These are phyloP conservation scores for Cygnus olor DNA, from an alignment of 2,797 vertebrate species.

Conservation along the genomic window DNA sequence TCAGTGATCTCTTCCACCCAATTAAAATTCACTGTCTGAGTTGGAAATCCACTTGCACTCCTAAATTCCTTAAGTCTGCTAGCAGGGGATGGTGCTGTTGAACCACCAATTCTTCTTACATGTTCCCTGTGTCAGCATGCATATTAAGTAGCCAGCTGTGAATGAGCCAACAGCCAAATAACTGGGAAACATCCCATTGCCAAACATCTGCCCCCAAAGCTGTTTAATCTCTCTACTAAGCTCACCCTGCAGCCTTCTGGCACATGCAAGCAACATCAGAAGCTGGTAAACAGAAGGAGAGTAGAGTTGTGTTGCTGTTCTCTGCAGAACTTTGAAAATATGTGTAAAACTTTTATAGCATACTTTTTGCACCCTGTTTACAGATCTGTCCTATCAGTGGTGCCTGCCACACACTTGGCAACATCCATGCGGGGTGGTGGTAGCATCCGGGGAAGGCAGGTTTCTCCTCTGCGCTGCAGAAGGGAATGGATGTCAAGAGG, in stretches of 20 bases:
- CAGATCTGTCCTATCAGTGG: neutral
- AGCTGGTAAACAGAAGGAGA: neutral
- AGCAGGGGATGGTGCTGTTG: neutral
- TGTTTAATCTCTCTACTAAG: neutral
- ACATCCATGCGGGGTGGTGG: neutral
- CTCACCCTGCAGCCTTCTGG: neutral
- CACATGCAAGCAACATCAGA: neutral
- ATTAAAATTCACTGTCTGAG: rapidly evolving
- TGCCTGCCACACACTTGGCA: neutral
- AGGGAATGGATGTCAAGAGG: neutral
- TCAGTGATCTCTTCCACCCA: neutral
- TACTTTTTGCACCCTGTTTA: neutral
- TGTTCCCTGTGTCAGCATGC: neutral
- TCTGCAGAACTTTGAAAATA: neutral
- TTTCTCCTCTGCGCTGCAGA: neutral
- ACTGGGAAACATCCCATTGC: neutral
- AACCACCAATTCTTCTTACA: neutral
- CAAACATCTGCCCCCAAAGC: neutral
- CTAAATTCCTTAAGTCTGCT: neutral
- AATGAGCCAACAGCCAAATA: neutral
- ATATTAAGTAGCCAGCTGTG: neutral
- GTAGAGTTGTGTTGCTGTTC: neutral
- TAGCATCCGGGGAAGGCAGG: neutral
- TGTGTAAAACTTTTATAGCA: neutral
- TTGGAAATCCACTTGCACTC: neutral